Evolutionary conservation across 2,113 vertebrate species (phyloP), one percentile per base, ranked within the genome.

Genomic region (Brachyhypopomus occidentalis): DNA sequence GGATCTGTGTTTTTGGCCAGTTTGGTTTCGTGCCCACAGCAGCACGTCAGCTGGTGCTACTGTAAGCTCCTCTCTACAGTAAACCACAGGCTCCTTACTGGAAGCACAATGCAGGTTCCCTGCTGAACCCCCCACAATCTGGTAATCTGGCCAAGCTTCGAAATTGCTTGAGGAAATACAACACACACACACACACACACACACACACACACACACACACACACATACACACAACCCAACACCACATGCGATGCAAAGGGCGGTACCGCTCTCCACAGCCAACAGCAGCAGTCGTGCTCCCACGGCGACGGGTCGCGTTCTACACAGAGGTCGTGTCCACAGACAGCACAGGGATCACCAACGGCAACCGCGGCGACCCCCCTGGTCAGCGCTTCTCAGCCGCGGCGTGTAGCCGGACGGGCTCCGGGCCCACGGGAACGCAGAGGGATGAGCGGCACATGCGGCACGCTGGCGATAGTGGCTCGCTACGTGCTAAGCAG

Each of bases 391-490:
- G 8, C 34, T 75, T 56, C 20, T 55, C 11, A 19, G 16, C 25
- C 45, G 36, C 38, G 60, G 60, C 36, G 36, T 67, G 67, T 22
- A 38, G 38, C 27, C 7, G 48, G 72, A 73, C 17, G n/a, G 27
- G 66, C 70, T 56, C 59, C 9, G 14, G 27, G 59, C 64, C 36
- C 58, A 16, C n/a, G 20, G 58, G 45, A 9, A 52, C 12, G 9
- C 9, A 41, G 14, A 74, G 59, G 36, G 45, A 22, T 52, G 5
- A 52, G 71, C 55, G 60, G 60, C 59, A 67, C 74, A 80, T 80
- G 79, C 60, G 38, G 71, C 69, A n/a, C 11, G 72, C 69, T 81
- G 59, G 79, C 34, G 72, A 75, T 85, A 77, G 82, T 79, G 77
- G 69, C 52, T 36, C 60, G 56, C 75, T 71, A 27, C 69, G 56